Percentiles rank a stretch among this genome's conserved stretches.
Evolutionary conservation across 2,888 invertebrate genomes (phyloP).

Genomic region (Nephrotoma appendiculata): DNA sequence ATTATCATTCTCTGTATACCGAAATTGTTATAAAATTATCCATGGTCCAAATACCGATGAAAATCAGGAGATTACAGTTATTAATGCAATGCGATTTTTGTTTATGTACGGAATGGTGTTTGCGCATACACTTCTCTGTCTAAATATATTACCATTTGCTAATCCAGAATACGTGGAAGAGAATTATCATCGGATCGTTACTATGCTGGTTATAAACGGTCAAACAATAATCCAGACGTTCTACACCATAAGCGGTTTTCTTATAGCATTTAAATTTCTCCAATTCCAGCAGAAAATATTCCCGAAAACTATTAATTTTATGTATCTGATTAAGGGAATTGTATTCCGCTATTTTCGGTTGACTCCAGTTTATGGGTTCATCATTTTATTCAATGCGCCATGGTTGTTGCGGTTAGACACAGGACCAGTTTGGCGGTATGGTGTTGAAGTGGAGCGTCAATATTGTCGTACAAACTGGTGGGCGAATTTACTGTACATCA

Average conservation of each 20-base stretch:
- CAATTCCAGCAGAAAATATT: too few species aligned
- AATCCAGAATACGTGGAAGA: conserved; percentile 10
- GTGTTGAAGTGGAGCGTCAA: conserved; percentile 26
- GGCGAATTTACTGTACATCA: conserved; percentile 34
- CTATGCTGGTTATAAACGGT: background rate
- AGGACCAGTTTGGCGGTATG: conserved; percentile 32
- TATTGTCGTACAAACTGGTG: conserved; percentile 36
- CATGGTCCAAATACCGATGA: background rate
- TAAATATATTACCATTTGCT: background rate
- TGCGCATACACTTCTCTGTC: conserved; percentile 7
- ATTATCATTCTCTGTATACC: conserved; percentile 6
- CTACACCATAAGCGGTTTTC: background rate
- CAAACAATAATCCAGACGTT: background rate
- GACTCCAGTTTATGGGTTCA: conserved; percentile 31
- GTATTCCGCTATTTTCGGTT: conserved; percentile 22
- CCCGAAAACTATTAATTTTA: too few species aligned
- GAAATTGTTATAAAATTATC: conserved; percentile 9
- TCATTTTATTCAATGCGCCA: conserved; percentile 29
- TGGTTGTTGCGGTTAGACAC: conserved; percentile 27
- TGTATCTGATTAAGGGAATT: background rate
- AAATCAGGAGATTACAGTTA: background rate
- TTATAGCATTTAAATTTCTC: background rate
- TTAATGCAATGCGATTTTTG: background rate
- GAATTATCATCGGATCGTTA: background rate
- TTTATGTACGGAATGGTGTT: background rate